Evolutionary conservation across 2,113 vertebrate genomes (phyloP), one percentile per base, ranked within the genome.

Genomic region (Pachypanchax playfairii): DNA sequence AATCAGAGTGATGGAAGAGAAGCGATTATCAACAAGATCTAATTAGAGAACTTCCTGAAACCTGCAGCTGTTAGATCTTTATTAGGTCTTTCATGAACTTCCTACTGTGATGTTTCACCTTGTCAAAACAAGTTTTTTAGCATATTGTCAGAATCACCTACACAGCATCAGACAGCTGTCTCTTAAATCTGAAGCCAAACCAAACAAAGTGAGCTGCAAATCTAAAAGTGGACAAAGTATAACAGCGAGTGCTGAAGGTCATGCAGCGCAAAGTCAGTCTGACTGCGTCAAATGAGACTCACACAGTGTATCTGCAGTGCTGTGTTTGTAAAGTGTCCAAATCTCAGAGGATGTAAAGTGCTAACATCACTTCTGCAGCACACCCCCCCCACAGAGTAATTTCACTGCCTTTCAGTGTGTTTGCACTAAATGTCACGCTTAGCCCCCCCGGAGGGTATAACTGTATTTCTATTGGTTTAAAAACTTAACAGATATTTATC

Each of bases 301-400:
- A 52, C 33, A 43, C 28, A n/a, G 0, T 49, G 31, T 43, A 15
- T 57, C 56, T 48, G 33, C 33, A 49, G 36, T 1, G 50, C 11
- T 31, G 35, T 41, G 50, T 42, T 49, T 25, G 26, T 15, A 39
- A n/a, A 0, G 11, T 54, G 24, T 31, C 5, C 33, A 41, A 22
- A 24, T 61, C 74, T 78, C 69, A 21, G 42, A 47, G 58, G 79
- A 75, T 22, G 18, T 6, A 11, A 42, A 3, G 4, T 10, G 15
- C 31, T n/a, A 21, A 38, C 65, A 49, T 11, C 1, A 33, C 25
- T 47, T 55, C 31, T 42, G 35, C 28, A 43, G 54, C 59, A 24
- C 6, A 52, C 46, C 42, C 21, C 10, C 52, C n/a, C 43, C 17
- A 47, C 17, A 43, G 60, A 22, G 66, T 31, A 48, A 54, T 56